phyloP scores from a whole-genome alignment of 2,888 invertebrate species.

The Chydorus sphaericus region DNA sequence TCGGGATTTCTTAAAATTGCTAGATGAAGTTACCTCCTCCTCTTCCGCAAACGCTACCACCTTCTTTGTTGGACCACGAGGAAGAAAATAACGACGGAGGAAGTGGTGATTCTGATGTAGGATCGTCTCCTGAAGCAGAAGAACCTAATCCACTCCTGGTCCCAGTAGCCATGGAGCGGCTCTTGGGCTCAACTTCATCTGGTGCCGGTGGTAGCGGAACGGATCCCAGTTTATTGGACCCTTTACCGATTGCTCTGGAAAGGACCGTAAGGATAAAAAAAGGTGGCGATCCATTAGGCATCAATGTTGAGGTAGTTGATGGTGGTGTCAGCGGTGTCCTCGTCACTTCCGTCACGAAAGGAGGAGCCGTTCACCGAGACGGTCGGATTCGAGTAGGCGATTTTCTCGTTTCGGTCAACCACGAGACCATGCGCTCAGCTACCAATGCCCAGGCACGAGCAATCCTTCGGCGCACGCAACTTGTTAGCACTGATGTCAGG shows the following conservation, averaged over 20 bases:
- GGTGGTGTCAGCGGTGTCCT: conserved; percentile 39
- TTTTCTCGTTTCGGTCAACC: conserved; percentile 40
- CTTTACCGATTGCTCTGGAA: conserved; percentile 38
- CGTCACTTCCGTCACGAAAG: conserved; percentile 30
- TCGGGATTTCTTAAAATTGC: too few relatives aligned
- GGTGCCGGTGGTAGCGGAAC: not conserved
- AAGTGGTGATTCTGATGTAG: not conserved
- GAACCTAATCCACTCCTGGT: conserved; percentile 23
- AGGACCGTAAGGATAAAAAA: conserved; percentile 38
- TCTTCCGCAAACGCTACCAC: not conserved
- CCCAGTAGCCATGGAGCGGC: conserved; percentile 26
- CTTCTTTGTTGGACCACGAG: not conserved
- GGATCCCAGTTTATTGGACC: conserved; percentile 17
- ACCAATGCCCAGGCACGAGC: conserved; percentile 42
- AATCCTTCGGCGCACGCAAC: conserved; percentile 39
- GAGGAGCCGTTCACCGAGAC: conserved; percentile 40
- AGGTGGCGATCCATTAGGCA: conserved; percentile 38
- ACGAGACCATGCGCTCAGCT: conserved; percentile 39
- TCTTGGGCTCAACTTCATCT: conserved; percentile 18
- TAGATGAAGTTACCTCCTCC: too few relatives aligned
- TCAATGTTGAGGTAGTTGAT: conserved; percentile 40
- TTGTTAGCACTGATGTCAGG: conserved; percentile 41
- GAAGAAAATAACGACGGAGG: too few relatives aligned
- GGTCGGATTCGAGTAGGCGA: conserved; percentile 41
- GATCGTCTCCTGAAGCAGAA: not conserved